Base-by-base conservation (phyloP, 2,888 invertebrate species). In the Cataglyphis rosenhaueri region DNA sequence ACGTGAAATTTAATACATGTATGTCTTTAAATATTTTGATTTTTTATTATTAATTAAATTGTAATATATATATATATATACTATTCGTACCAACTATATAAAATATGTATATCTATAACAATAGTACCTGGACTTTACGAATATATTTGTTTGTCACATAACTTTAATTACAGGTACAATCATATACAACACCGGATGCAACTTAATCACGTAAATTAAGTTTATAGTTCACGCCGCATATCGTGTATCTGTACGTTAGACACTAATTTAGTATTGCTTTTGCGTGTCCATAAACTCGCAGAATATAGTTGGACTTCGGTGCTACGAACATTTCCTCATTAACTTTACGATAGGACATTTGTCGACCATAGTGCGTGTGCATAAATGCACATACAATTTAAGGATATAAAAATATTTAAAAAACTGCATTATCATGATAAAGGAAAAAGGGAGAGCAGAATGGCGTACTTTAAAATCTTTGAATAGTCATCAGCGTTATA, bases 221-320 rank as follows among this genome's bases (percentile, higher is more conserved):
- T 79, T 71, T 71, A 70, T 18, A 59, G 21, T 70, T 78, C 44
- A 52, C 57, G 44, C 21, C 25, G n/a, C 59, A 59, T 70, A 59
- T 70, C 32, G 59, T 59, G 44, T 25, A 35, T 79, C 71, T 59
- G 35, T 71, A 79, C 44, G 35, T 79, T 71, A 71, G 78, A 48
- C 59, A 55, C 44, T 79, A 79, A 79, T 79, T 79, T 55, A 59
- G 59, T 79, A 79, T 79, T 71, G 71, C 78, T 61, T 79, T 79
- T 79, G 78, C 71, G 71, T 78, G 44, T 44, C 59, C 25, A 79
- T 79, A 79, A 79, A 79, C 59, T 6, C 71, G 2, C 29, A 44
- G 32, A 59, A 81, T 74, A 38, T 29, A 32, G 61, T 62, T 52
- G 38, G 21, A n/a, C 29, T 62, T 52, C 55, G 15, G 4, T 21